Conservation (phyloP, 1,140 invertebrate species). For the Tetramorium alpestre region DNA sequence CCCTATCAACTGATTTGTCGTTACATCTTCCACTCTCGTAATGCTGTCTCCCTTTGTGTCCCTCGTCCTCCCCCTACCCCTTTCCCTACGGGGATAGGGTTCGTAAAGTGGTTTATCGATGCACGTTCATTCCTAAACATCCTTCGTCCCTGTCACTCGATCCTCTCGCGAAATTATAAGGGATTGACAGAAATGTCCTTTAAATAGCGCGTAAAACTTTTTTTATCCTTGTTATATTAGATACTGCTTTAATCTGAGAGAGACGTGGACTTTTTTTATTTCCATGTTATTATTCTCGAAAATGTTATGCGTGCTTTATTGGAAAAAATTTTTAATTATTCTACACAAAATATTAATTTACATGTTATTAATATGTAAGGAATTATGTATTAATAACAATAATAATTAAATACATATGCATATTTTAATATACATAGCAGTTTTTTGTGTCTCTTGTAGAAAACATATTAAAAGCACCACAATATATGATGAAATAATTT, state of each 20-base stretch:
- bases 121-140: neutral
- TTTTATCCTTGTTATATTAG: neutral
- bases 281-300: neutral
- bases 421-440: neutral
- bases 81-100: neutral
- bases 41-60: neutral
- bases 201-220: neutral
- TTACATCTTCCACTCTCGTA: constrained; percentile 5
- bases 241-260: neutral
- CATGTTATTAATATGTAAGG: constrained; percentile 4
- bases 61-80: neutral
- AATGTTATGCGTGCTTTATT: neutral
- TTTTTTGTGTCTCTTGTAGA: neutral
- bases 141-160: neutral
- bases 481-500: neutral
- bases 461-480: neutral
- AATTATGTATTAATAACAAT: constrained; percentile 6
- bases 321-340: neutral
- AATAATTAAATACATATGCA: neutral
- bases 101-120: constrained; percentile 11
- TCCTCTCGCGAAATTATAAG: neutral
- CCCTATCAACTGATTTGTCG: constrained; percentile 60
- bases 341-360: neutral
- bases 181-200: neutral
- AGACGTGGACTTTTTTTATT: neutral